Evolutionary conservation across 2,888 invertebrate genomes (phyloP), one percentile per base, ranked within the genome.

Genomic region (Pandemis corylana): DNA sequence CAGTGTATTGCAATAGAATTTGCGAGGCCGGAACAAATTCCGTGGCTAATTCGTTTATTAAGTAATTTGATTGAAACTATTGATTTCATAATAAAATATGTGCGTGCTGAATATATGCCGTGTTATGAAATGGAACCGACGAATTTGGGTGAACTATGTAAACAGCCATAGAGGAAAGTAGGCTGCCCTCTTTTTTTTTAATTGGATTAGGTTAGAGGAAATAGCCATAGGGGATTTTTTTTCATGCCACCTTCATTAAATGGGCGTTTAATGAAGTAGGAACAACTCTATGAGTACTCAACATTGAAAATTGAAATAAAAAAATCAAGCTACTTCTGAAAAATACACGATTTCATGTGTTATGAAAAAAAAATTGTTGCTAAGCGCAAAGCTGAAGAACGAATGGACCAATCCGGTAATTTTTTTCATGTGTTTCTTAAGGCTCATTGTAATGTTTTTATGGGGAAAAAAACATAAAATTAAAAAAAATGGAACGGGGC

Each of bases 21-120:
- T 13, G 49, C 65, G 49, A 65, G 49, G 49, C 7, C 46, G 49
- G 7, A 49, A 9, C 49, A 7, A 65, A 65, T 36, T 7, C 41
- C 62, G 5, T 59, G 5, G 13, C 62, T n/a, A 62, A 41, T 62
- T 12, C 46, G 49, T 28, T 4, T 10, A 65, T 65, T 49, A 13
- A 49, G 65, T 36, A 65, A 65, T 65, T 65, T 41, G 28, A 49
- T 49, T 65, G 49, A 49, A 65, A 65, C 28, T 65, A 65, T 65
- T 13, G 49, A 36, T 65, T 49, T 13, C 62, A 3, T 49, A 28
- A 13, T 9, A 28, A 44, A n/a, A 13, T 20, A 44, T 15, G 64
- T 44, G 44, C 64, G 46, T 65, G 64, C 2, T 9, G 20, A 46
- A 12, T 20, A 6, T 1, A 59, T 59, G 7, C 1, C 59, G 59